These are phyloP conservation scores for Lytechinus pictus DNA, from an alignment of 35 echinoderm and acorn worm species.

Conservation along the genomic window DNA sequence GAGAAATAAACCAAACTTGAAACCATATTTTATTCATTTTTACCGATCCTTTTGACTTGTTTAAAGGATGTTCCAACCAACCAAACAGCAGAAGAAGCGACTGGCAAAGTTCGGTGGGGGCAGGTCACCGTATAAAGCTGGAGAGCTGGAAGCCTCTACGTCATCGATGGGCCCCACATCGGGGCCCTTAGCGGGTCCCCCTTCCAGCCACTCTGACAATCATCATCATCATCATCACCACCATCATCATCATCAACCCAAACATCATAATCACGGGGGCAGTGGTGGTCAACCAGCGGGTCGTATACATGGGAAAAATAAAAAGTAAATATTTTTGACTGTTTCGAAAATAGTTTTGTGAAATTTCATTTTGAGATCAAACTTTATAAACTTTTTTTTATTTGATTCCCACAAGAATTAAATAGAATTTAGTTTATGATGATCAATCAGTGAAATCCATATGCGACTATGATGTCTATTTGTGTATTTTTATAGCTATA, in stretches of 20 bases:
- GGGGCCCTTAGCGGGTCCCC: neutral
- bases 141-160: neutral
- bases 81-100: neutral
- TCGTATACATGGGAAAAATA: neutral
- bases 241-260: neutral
- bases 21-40: neutral
- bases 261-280: neutral
- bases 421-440: no score
- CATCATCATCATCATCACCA: neutral
- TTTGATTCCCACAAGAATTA: no score
- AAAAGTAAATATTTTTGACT: neutral
- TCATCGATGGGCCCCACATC: neutral
- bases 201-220: neutral
- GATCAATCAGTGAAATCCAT: no score
- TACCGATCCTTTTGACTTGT: neutral
- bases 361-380: no score
- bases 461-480: no score
- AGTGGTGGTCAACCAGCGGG: neutral
- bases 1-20: no score
- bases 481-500: no score
- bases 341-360: no score
- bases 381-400: no score
- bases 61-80: slow-evolving; percentile 25
- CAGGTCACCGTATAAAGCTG: neutral
- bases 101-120: slow-evolving; percentile 10